These are phyloP conservation scores for Dicycla oo DNA, from an alignment of 2,888 invertebrate genomes.

Conservation along the genomic window DNA sequence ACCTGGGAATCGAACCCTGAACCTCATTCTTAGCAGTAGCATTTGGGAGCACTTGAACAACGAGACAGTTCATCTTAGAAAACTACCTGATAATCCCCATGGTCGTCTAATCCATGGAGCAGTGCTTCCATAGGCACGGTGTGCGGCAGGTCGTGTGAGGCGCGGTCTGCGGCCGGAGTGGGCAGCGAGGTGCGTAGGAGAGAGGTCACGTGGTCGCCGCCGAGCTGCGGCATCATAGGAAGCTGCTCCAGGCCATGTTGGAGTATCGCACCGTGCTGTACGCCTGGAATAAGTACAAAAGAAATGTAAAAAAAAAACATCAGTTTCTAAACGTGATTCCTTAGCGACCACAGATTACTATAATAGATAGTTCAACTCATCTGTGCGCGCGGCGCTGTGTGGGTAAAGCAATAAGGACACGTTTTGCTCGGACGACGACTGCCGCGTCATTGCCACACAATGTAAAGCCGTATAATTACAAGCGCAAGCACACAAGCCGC, in stretches of 20 bases:
- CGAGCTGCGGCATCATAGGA: constrained; percentile 92
- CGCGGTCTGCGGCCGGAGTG: constrained; percentile 57
- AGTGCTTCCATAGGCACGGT: constrained; percentile 75
- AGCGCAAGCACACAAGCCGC: no score
- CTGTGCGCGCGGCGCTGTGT: no score
- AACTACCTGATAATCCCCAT: constrained; percentile 80
- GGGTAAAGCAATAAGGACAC: no score
- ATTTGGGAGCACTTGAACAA: neutral
- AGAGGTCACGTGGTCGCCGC: constrained; percentile 86
- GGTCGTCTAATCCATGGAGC: constrained; percentile 75
- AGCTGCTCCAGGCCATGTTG: constrained; percentile 81
- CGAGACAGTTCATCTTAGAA: neutral
- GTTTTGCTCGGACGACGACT: no score
- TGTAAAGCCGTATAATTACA: no score
- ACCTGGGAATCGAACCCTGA: neutral
- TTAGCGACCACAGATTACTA: no score
- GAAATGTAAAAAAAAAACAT: neutral
- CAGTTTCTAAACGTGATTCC: neutral
- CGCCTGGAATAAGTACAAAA: constrained; percentile 53
- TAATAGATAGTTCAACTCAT: no score
- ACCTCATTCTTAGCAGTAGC: neutral
- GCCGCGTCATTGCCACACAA: no score
- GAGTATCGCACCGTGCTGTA: constrained; percentile 69
- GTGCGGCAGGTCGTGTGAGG: constrained; percentile 66
- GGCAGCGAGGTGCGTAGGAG: constrained; percentile 64